Base-by-base conservation (phyloP, 1,140 invertebrate species). In the Laupala kohalensis region DNA sequence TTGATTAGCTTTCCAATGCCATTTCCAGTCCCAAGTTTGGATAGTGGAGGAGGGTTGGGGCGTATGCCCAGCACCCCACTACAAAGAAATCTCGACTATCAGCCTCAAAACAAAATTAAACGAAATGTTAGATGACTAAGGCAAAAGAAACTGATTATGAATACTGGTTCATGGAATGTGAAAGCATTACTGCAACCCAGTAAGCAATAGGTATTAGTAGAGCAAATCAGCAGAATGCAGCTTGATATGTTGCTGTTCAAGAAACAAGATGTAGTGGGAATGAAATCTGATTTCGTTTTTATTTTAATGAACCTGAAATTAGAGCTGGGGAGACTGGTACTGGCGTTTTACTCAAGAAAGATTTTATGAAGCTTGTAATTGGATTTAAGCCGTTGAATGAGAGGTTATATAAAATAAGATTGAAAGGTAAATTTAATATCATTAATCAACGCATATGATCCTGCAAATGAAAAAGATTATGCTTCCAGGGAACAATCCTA, bases 401-500 rank as follows among this genome's bases (percentile, higher is more conserved):
- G n/a, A 64, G 64, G n/a, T 64, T 64, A 64, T 64, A 25, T 23
- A 64, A 25, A 6, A 9, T 64, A 64, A 64, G 64, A 23, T 6
- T 64, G 6, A 64, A 25, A 64, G 64, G 64, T 23, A 64, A 64
- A 64, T 64, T 64, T 25, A 64, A 64, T 25, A 23, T 23, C n/a
- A 19, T 23, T 62, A 64, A 25, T 64, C 6, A 23, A 6, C n/a
- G n/a, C n/a, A 9, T 25, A 64, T 64, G 6, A 19, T 9, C n/a
- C 6, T 64, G 24, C n/a, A 23, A 5, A 73, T 12, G 29, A 29
- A 9, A 66, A 66, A 13, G 64, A 70, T n/a, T 62, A 65, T 5
- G n/a, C 69, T 63, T 25, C 30, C 3, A 74, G 71, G 66, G 65
- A 71, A 64, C 15, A 13, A 9, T 74, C 73, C 63, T 73, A 74